phyloP scores from a whole-genome alignment of 2,888 invertebrate genomes.

The Lithophane socia region DNA sequence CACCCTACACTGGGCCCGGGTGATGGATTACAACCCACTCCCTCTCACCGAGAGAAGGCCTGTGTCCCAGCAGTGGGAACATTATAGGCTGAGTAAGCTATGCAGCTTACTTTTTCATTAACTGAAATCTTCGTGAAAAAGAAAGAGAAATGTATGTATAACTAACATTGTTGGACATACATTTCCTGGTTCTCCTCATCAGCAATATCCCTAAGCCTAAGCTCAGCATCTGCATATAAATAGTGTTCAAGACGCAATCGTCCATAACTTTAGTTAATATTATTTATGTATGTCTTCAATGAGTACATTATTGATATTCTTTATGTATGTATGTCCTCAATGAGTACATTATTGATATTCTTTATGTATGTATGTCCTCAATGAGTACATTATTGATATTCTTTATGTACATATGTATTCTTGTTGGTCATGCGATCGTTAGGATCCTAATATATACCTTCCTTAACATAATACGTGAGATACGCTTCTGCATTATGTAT shows the following conservation, averaged over 20 bases:
- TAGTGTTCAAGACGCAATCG: constrained; percentile 22
- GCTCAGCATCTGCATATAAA: constrained; percentile 34
- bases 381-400: constrained; percentile 57
- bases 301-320: constrained; percentile 46
- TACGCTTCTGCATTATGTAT: constrained; percentile 67
- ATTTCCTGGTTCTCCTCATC: background rate
- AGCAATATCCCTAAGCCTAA: background rate
- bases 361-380: constrained; percentile 51
- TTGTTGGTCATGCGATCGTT: constrained; percentile 60
- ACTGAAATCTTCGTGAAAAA: background rate
- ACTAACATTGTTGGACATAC: background rate
- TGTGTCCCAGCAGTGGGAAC: too few species aligned
- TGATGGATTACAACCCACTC: too few species aligned
- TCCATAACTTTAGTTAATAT: constrained; percentile 45
- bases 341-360: constrained; percentile 46
- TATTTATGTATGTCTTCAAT: too few species aligned
- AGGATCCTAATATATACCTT: constrained; percentile 63
- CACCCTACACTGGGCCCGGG: too few species aligned
- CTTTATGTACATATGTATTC: constrained; percentile 48
- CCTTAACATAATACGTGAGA: constrained; percentile 65
- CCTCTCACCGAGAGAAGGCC: too few species aligned
- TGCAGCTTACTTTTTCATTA: background rate
- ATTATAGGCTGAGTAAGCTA: too few species aligned
- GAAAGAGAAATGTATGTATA: background rate
- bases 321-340: too few species aligned